Base-by-base conservation (phyloP, 2,888 invertebrate genomes). In the Cataglyphis livida region DNA sequence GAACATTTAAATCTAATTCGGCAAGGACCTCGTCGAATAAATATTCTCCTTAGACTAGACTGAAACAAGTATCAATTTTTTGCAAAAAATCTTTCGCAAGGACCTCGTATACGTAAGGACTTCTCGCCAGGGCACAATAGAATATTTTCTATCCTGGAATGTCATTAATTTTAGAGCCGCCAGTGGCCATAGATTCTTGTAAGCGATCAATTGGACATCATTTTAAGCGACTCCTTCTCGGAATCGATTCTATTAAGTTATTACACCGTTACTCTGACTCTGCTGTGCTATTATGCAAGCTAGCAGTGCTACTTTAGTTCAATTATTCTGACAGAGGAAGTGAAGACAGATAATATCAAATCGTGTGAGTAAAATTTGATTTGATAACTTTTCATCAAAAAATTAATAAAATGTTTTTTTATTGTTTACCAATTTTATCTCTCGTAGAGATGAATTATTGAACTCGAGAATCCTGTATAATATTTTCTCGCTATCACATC, bases 121-220 rank as follows among this genome's bases (percentile, higher is more conserved):
- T 44, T 70, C 51, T 41, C 66, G 66, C 38, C 15, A 65, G 41
- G n/a, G n/a, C 35, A 71, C 71, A 71, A 79, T 79, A 59, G 78
- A 35, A 25, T 7, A 18, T 32, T 71, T 64, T 61, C 25, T 44
- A 48, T 21, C 35, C 59, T 78, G 68, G 21, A 28, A 66, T 15
- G 59, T 79, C 71, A 71, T 79, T 79, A 71, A 25, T 79, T 79
- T 79, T 79, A 79, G 21, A 79, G 44, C 59, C 71, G 59, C 78
- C 71, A 61, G 59, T 48, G 59, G 71, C 61, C 71, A 71, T 44
- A n/a, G 71, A 59, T 61, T 71, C 78, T 79, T 48, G 59, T 44
- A 71, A 79, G 44, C 25, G 44, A 79, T 79, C 78, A 71, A 44
- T 79, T 71, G 61, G 18, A 44, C 78, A 44, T 79, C 78, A 35